Evolutionary conservation across 2,888 invertebrate species (phyloP).

Genomic region (Rambutsinella grinnellia): DNA sequence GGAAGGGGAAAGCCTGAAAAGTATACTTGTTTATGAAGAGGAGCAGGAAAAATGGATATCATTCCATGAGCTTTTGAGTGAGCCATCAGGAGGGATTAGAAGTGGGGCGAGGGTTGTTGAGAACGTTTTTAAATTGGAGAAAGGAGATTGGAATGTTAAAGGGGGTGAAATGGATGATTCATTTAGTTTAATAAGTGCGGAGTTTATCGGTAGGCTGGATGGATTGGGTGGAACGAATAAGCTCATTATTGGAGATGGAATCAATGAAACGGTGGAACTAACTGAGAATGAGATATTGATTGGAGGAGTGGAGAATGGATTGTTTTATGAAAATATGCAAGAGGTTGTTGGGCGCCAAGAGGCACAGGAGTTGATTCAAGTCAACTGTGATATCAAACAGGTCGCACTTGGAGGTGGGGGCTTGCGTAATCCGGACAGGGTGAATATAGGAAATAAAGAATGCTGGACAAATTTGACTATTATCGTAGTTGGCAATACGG

Average conservation of each 20-base stretch:
- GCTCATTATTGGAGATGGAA: background rate
- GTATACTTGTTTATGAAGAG: background rate
- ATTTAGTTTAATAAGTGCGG: background rate
- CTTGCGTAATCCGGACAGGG: too few relatives aligned
- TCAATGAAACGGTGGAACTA: background rate
- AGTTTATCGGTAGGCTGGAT: background rate
- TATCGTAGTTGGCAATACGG: too few relatives aligned
- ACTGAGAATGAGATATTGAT: background rate
- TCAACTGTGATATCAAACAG: background rate
- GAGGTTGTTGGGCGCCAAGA: background rate
- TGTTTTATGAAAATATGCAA: background rate
- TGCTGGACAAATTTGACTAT: too few relatives aligned
- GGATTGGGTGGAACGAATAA: background rate
- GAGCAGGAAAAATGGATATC: background rate
- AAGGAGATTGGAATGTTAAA: constrained; percentile 1
- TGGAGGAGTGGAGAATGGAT: background rate
- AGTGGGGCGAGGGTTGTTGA: background rate
- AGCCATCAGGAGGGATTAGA: background rate
- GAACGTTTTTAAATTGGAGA: constrained; percentile 7
- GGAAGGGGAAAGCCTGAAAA: background rate
- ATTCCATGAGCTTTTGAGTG: background rate
- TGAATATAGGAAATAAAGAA: too few relatives aligned
- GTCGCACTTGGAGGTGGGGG: too few relatives aligned
- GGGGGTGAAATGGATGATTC: constrained; percentile 8
- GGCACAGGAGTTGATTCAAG: background rate